Evolutionary conservation across 1,140 invertebrate genomes (phyloP).

Genomic region (Drosophila ogumai): DNA sequence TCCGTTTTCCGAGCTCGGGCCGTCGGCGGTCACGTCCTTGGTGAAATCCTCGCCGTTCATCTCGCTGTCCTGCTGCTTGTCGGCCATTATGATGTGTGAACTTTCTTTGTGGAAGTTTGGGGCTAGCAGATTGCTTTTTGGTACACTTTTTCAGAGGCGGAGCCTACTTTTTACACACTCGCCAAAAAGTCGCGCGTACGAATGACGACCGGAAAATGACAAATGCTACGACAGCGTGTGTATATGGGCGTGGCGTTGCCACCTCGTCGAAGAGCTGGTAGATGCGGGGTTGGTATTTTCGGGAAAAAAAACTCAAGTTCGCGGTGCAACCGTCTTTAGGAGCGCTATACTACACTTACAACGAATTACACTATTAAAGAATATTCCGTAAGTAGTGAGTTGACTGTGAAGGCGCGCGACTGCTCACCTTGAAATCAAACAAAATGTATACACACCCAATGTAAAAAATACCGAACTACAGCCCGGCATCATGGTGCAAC

Average conservation of each 20-base stretch:
- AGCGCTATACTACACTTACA: background rate
- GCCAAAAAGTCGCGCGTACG: slow-evolving; percentile 72
- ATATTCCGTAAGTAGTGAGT: background rate
- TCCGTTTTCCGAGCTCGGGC: slow-evolving; percentile 87
- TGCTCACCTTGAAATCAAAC: background rate
- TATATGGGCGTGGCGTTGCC: slow-evolving; percentile 58
- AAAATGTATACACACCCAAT: background rate
- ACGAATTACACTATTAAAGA: background rate
- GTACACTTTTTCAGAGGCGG: slow-evolving; percentile 38
- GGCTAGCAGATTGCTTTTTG: slow-evolving; percentile 44
- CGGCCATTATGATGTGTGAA: slow-evolving; percentile 70
- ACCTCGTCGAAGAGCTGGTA: slow-evolving; percentile 10
- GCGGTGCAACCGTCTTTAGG: no score
- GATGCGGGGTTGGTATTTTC: background rate
- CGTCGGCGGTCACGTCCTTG: slow-evolving; percentile 87
- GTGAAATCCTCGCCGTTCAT: slow-evolving; percentile 89
- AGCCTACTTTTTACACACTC: slow-evolving; percentile 67
- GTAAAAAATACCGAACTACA: no score
- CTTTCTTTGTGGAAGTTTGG: slow-evolving; percentile 54
- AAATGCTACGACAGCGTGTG: slow-evolving; percentile 65
- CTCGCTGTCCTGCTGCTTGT: slow-evolving; percentile 71
- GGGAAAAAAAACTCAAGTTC: background rate
- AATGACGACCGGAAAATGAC: slow-evolving; percentile 82
- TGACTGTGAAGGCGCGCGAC: background rate
- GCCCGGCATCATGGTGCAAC: no score